Evolutionary conservation across 1,140 invertebrate species (phyloP), one percentile per base, ranked within the genome.

Genomic region (Lepidurus apus): DNA sequence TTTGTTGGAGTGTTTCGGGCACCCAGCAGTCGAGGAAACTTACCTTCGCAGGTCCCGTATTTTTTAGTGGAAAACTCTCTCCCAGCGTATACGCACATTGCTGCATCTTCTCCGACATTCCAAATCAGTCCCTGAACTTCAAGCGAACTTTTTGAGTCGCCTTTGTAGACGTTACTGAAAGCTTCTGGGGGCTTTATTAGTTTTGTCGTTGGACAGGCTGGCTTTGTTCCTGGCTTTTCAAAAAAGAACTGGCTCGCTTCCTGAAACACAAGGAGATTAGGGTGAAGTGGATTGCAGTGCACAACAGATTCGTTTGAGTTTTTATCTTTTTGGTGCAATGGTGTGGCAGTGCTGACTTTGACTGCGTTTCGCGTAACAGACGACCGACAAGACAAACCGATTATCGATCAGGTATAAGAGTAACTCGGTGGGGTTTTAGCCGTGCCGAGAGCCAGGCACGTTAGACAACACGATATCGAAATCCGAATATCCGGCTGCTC

Each of bases 381-480:
- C 53, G 53, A 65, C 53, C 53, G n/a, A 65, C 53, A 65, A 65
- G 53, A 65, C 53, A 65, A 65, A 65, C 53, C 17, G 53, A 65
- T 65, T 65, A 65, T 65, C 53, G 53, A 65, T 65, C 53, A 65
- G 53, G 53, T 65, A 65, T 65, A 65, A 21, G 53, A 65, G 21
- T 65, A 65, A 65, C 53, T 65, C 17, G 21, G 53, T 65, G 17
- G 17, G 21, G 9, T 65, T 65, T 65, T 65, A 65, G 34, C 53
- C 21, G 9, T 65, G 13, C 53, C 53, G 53, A 65, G 21, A 13
- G 21, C 53, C 21, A 65, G 53, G 53, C 17, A 7, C 17, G 53
- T 21, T 34, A 2, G 13, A 65, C 53, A 65, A 65, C 53, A 65
- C 53, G 53, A 65, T 65, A 65, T 21, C 53, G 4, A 65, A 65